Conservation (phyloP, 2,113 vertebrate genomes). For the Dasypus novemcinctus region DNA sequence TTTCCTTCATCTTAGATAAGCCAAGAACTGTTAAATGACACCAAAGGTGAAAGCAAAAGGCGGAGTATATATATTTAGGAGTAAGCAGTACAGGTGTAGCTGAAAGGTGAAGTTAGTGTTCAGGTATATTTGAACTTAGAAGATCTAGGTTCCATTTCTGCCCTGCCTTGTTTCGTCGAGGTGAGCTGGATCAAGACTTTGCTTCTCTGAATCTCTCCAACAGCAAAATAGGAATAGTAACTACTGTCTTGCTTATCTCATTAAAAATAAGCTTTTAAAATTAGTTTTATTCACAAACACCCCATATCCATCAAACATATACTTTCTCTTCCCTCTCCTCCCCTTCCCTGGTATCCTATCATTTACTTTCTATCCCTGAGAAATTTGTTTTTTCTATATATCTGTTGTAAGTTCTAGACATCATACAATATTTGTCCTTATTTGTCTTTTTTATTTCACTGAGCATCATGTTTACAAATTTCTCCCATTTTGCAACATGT, state of each 20-base stretch:
- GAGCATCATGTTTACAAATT: too few species aligned
- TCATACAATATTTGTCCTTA: too few species aligned
- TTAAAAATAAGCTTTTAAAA: not conserved
- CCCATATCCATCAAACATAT: too few species aligned
- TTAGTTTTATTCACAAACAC: too few species aligned
- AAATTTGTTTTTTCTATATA: too few species aligned
- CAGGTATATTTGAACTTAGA: not conserved
- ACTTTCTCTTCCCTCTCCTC: too few species aligned
- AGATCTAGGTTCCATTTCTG: not conserved
- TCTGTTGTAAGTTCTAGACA: too few species aligned
- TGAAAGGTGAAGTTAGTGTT: not conserved
- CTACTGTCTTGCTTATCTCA: not conserved
- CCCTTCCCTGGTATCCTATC: too few species aligned
- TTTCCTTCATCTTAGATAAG: not conserved
- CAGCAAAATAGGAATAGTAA: not conserved
- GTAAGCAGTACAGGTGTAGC: not conserved
- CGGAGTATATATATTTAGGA: not conserved
- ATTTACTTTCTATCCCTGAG: too few species aligned
- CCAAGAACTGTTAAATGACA: not conserved
- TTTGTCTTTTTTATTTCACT: too few species aligned
- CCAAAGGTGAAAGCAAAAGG: not conserved
- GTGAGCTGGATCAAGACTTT: not conserved
- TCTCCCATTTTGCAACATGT: too few species aligned
- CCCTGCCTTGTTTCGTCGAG: not conserved
- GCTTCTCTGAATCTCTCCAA: not conserved